phyloP scores from a whole-genome alignment of 2,888 invertebrate species.

The Lottia gigantea region DNA sequence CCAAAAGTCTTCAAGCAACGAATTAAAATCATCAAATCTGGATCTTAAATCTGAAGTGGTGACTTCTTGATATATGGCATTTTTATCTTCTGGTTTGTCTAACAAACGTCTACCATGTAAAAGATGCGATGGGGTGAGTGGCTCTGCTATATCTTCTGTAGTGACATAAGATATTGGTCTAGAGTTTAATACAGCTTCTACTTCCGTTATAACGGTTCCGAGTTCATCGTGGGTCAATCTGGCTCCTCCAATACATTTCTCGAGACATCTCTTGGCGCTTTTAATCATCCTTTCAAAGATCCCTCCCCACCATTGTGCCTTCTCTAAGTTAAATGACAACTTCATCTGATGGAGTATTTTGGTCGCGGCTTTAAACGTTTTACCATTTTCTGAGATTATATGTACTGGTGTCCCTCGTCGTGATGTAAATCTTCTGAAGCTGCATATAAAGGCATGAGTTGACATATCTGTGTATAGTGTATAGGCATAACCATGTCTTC shows the following conservation, averaged over 20 bases:
- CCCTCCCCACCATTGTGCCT: neutral
- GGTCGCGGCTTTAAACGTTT: no score
- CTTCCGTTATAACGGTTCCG: neutral
- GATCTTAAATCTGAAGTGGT: no score
- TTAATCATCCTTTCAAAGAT: neutral
- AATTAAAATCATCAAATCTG: no score
- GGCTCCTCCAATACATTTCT: neutral
- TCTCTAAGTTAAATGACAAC: neutral
- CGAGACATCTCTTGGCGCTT: neutral
- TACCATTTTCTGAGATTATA: neutral
- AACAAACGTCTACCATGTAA: neutral
- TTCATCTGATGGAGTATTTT: no score
- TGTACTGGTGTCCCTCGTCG: neutral
- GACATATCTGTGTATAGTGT: neutral
- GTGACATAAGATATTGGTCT: conserved; percentile 3
- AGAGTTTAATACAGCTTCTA: neutral
- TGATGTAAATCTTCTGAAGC: neutral
- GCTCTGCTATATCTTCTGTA: neutral
- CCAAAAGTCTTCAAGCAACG: no score
- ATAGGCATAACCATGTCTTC: neutral
- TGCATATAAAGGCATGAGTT: neutral
- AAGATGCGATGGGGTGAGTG: neutral
- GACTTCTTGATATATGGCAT: neutral
- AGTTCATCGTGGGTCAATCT: neutral
- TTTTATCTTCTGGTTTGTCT: neutral